Conservation (phyloP, 2,797 vertebrate species). For the Poecilia velifera region DNA sequence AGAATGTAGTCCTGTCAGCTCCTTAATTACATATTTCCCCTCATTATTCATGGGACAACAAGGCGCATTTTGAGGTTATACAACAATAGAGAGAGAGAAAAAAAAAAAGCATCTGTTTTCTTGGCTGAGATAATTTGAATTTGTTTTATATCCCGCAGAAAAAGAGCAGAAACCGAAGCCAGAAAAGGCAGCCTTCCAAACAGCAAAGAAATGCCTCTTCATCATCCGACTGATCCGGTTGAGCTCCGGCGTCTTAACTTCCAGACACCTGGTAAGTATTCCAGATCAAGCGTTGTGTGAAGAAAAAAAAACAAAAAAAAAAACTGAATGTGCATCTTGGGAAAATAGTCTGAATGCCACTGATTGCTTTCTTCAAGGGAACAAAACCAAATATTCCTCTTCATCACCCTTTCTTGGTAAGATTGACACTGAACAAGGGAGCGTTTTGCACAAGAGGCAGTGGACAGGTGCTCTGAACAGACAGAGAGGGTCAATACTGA, state of each 20-base stretch:
- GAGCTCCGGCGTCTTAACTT: conserved; percentile 98
- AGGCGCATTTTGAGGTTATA: conserved; percentile 26
- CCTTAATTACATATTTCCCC: conserved; percentile 49
- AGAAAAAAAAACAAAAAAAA: neutral
- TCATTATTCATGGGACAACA: conserved; percentile 32
- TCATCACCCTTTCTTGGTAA: conserved; percentile 13
- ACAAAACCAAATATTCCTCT: neutral
- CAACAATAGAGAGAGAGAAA: neutral
- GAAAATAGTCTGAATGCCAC: neutral
- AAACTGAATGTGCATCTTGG: neutral
- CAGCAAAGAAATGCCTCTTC: conserved; percentile 94
- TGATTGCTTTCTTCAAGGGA: conserved; percentile 5
- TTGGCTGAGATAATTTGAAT: conserved; percentile 11
- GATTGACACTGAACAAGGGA: conserved; percentile 28
- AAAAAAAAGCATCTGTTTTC: neutral
- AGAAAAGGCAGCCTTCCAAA: conserved; percentile 97
- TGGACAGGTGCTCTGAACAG: conserved; percentile 66
- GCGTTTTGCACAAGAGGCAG: conserved; percentile 45
- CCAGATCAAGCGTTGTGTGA: neutral
- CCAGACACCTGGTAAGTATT: conserved; percentile 93
- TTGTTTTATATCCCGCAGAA: conserved; percentile 79
- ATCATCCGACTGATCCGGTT: conserved; percentile 95
- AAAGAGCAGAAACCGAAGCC: conserved; percentile 95
- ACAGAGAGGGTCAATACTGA: conserved; percentile 57
- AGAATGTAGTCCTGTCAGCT: conserved; percentile 34